Base-by-base conservation (phyloP, 2,113 vertebrate genomes). In the Melanerpes formicivorus region DNA sequence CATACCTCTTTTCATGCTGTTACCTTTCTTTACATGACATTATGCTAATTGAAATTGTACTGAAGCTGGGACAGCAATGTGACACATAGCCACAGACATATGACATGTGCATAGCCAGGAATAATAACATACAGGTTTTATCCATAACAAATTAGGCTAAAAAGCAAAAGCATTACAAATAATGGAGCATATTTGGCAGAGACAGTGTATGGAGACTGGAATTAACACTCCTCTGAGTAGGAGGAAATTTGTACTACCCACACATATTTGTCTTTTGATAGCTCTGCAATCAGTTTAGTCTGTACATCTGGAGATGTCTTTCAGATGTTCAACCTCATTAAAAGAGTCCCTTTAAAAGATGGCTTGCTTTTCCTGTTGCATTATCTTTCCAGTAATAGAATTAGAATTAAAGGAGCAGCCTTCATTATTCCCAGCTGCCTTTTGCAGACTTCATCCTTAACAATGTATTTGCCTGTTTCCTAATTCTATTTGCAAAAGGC, bases 301-400 rank as follows among this genome's bases (percentile, higher is more conserved):
- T 83, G 55, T 92, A 67, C 66, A 83, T 93, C 81, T 93, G 87
- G 52, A 80, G 84, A 62, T 46, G 52, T 80, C 84, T 95, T 92
- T 93, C 67, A 92, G 62, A 92, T 78, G 75, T 93, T 90, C 87
- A 93, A 79, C 37, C 17, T 89, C 62, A 86, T 95, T 93, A 89
- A 92, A 91, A 94, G 19, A 32, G 91, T 80, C 48, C 66, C 27
- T 95, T 95, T 80, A 87, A 89, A 79, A 89, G 18, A 69, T 72
- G n/a, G 37, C 54, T 84, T 64, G 32, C 6, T 91, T 22, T 89
- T 93, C 77, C 60, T 87, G 27, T 75, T 91, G 21, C 29, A 72
- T 81, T 93, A 80, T 89, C 58, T 93, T 96, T 86, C 42, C 72
- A 84, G 30, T 84, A 93, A 93, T 40, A 85, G 65, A 94, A 88